A percentile compares a stretch with the other conserved stretches of the same genome.
These are phyloP conservation scores for Himalopsyche anomala DNA, from an alignment of 2,888 invertebrate species.

Conservation along the genomic window DNA sequence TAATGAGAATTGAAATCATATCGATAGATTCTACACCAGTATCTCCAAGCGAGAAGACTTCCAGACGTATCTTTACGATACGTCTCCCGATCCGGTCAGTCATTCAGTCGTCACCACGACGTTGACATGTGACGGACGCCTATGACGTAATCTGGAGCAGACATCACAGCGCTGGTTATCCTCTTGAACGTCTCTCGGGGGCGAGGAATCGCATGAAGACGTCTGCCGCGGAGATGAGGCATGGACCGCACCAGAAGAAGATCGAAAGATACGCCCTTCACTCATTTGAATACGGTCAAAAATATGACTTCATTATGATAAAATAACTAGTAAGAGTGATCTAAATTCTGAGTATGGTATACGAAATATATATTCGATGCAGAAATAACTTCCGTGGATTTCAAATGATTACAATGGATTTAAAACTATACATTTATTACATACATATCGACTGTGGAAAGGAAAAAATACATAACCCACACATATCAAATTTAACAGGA, in stretches of 20 bases:
- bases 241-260: constrained; percentile 6
- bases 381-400: no score
- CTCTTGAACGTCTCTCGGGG: neutral
- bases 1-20: no score
- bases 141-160: constrained; percentile 24
- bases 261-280: neutral
- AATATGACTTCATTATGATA: constrained; percentile 1
- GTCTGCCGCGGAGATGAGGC: neutral
- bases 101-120: neutral
- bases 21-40: neutral
- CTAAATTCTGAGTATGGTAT: no score
- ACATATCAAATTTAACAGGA: no score
- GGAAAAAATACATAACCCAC: no score
- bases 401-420: no score
- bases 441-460: no score
- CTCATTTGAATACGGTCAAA: neutral
- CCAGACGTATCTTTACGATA: neutral
- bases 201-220: constrained; percentile 5
- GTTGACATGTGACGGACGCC: neutral
- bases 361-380: no score
- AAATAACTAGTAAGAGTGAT: no score
- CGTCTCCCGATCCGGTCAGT: neutral
- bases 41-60: neutral
- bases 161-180: neutral
- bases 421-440: no score